Conservation (phyloP, 1,140 invertebrate genomes). For the Lamellibrachia luymesi region DNA sequence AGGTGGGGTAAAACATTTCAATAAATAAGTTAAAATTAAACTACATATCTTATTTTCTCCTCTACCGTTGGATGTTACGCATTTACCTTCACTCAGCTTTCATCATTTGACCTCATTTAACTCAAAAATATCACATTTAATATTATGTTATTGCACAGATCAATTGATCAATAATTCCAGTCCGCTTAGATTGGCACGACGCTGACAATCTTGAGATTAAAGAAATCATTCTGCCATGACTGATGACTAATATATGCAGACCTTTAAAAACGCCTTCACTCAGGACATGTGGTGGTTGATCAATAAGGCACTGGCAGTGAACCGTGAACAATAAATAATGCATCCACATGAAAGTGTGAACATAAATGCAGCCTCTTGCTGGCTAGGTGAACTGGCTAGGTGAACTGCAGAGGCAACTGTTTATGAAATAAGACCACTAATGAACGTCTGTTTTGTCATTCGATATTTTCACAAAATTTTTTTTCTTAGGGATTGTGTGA, state of each 20-base stretch:
- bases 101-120: neutral
- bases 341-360: neutral
- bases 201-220: neutral
- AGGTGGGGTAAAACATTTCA: no score
- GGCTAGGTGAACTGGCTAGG: neutral
- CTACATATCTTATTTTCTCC: no score
- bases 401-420: neutral
- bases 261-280: neutral
- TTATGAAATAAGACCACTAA: no score
- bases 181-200: neutral
- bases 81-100: neutral
- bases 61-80: neutral
- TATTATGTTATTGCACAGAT: neutral
- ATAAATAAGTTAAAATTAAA: no score
- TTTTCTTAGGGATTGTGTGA: no score
- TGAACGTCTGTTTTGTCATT: no score
- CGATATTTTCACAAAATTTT: no score
- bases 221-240: neutral
- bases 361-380: neutral
- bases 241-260: neutral
- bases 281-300: neutral
- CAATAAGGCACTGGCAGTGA: neutral
- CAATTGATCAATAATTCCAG: neutral
- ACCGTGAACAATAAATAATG: neutral
- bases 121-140: neutral